phyloP scores from a whole-genome alignment of 2,113 vertebrate genomes.

The Nerophis lumbriciformis region DNA sequence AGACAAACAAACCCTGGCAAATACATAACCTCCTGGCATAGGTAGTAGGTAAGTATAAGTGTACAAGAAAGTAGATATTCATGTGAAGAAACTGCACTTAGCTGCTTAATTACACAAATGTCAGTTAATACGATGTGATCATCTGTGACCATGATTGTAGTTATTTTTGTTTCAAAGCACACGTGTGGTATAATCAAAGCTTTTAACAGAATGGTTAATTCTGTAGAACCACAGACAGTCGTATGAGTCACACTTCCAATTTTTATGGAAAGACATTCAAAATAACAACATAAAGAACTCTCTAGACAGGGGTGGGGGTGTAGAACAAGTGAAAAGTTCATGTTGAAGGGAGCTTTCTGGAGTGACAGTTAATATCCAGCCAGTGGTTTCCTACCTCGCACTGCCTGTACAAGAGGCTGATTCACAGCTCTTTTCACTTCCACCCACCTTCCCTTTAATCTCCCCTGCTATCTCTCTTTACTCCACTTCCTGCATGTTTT shows the following conservation, averaged over 20 bases:
- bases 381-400: constrained; percentile 38
- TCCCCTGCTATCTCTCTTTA: constrained; percentile 25
- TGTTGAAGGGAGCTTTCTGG: constrained; percentile 8
- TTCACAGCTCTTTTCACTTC: constrained; percentile 41
- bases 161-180: no score
- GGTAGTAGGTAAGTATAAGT: no score
- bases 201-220: neutral
- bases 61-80: no score
- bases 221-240: neutral
- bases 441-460: constrained; percentile 47
- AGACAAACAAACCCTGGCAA: no score
- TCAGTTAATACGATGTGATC: no score
- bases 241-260: neutral
- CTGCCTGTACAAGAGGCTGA: constrained; percentile 36
- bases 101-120: no score
- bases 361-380: constrained; percentile 38
- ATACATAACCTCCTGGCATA: no score
- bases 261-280: constrained; percentile 1
- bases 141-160: no score
- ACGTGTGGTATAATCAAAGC: neutral
- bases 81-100: no score
- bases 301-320: constrained; percentile 8
- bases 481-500: constrained; percentile 26
- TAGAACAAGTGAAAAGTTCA: constrained; percentile 8
- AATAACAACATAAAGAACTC: constrained; percentile 1